These are phyloP conservation scores for Augiades crinisus DNA, from an alignment of 2,888 invertebrate genomes.

Conservation along the genomic window DNA sequence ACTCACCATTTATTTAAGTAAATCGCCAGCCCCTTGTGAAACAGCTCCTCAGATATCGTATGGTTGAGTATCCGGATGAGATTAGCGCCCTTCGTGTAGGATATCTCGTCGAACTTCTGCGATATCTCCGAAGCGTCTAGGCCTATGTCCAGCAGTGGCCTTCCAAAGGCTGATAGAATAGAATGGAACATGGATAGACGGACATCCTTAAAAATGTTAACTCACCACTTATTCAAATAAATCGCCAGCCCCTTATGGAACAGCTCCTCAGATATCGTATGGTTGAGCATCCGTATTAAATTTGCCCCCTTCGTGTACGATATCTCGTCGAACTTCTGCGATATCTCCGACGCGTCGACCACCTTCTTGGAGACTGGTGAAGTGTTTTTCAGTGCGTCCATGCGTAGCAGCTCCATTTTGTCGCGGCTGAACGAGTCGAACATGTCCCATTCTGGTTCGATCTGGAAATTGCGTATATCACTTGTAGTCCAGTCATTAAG, in stretches of 20 bases:
- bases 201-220: too few species aligned
- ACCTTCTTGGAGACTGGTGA: constrained; percentile 78
- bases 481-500: too few species aligned
- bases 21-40: constrained; percentile 73
- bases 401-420: constrained; percentile 77
- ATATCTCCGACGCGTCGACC: constrained; percentile 77
- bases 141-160: too few species aligned
- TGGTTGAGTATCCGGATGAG: constrained; percentile 82
- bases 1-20: constrained; percentile 81
- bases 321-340: constrained; percentile 82
- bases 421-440: constrained; percentile 77
- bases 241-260: constrained; percentile 77
- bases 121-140: constrained; percentile 79
- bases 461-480: too few species aligned
- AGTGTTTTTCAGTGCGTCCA: constrained; percentile 78
- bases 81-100: constrained; percentile 81
- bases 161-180: too few species aligned
- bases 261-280: constrained; percentile 72
- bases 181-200: too few species aligned
- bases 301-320: constrained; percentile 81
- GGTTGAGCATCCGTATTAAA: constrained; percentile 82
- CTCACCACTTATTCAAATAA: constrained; percentile 81
- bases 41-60: constrained; percentile 75
- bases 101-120: constrained; percentile 82
- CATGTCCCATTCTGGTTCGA: constrained; percentile 80